Evolutionary conservation across 1,140 invertebrate genomes (phyloP).

Genomic region (Lucilia cuprina): DNA sequence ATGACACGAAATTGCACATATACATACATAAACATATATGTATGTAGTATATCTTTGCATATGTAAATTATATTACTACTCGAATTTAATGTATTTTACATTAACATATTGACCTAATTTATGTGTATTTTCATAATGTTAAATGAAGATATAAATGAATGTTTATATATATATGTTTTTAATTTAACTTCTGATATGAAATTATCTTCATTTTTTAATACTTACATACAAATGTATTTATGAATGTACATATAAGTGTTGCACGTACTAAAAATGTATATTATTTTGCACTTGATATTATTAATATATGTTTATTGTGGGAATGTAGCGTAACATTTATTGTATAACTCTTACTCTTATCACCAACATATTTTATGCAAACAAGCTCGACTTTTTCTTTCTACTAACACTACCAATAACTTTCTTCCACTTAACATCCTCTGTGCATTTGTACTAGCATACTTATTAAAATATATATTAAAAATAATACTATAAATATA

Average conservation of each 20-base stretch:
- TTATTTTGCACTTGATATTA: not conserved
- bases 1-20: too few species aligned
- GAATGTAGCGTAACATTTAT: too few species aligned
- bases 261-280: not conserved
- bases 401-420: not conserved
- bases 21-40: too few species aligned
- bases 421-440: not conserved
- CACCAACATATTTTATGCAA: too few species aligned
- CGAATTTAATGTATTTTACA: constrained; percentile 6
- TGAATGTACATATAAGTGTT: not conserved
- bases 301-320: too few species aligned
- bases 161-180: not conserved
- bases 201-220: not conserved
- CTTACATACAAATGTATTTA: too few species aligned
- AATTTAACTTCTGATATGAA: not conserved
- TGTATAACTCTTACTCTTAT: too few species aligned
- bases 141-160: not conserved
- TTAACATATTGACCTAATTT: constrained; percentile 34
- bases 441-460: not conserved
- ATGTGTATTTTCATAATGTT: constrained; percentile 15
- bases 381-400: too few species aligned
- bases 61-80: not conserved
- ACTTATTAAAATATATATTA: not conserved
- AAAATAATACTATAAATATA: not conserved
- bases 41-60: too few species aligned